These are phyloP conservation scores for Dasyprocta punctata DNA, from an alignment of 2,113 vertebrate species.

Conservation along the genomic window DNA sequence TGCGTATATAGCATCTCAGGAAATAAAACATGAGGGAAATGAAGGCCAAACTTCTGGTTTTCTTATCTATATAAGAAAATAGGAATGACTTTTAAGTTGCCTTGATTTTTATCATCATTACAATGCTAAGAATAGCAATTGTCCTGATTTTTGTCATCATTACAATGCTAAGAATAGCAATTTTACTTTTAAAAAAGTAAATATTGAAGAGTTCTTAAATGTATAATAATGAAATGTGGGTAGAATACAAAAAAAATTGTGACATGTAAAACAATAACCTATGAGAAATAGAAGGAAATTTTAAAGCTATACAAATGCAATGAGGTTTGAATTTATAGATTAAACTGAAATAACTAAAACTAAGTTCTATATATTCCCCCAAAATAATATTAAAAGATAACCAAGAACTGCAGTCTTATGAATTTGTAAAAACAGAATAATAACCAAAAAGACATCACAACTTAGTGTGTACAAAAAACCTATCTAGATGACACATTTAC, in stretches of 20 bases:
- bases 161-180: background rate
- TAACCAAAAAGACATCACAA: background rate
- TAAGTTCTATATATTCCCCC: background rate
- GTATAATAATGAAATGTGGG: background rate
- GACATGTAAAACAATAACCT: background rate
- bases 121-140: background rate
- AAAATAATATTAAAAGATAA: background rate
- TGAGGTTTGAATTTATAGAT: background rate
- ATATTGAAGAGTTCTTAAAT: background rate
- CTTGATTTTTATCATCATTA: background rate
- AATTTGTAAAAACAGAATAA: background rate
- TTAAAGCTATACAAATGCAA: background rate
- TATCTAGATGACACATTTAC: background rate
- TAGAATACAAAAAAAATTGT: background rate
- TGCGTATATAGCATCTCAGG: background rate
- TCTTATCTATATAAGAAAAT: background rate
- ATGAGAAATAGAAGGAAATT: background rate
- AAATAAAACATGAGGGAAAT: conserved; percentile 10
- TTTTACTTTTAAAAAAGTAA: conserved; percentile 15
- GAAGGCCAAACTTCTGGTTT: background rate
- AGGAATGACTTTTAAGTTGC: background rate
- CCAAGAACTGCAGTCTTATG: background rate
- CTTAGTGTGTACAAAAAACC: conserved; percentile 6
- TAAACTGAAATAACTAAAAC: background rate
- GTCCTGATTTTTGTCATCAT: background rate